Conservation (phyloP, 2,888 invertebrate species). For the Megastigmus dorsalis region DNA sequence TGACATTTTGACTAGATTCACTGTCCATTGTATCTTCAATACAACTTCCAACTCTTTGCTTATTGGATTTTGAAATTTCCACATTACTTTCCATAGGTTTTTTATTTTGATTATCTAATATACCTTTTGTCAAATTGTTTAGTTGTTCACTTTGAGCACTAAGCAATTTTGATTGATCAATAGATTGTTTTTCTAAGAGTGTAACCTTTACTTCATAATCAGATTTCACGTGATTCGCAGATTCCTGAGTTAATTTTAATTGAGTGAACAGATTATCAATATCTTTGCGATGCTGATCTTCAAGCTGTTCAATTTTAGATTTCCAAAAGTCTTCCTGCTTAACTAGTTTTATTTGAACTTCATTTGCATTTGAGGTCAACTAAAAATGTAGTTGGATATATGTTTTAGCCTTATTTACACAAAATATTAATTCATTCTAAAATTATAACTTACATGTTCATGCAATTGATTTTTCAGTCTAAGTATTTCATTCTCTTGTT, state of each 20-base stretch:
- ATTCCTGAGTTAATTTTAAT: conserved; percentile 65
- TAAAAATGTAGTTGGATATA: conserved; percentile 51
- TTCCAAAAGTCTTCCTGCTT: conserved; percentile 70
- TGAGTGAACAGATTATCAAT: conserved; percentile 67
- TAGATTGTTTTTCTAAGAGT: conserved; percentile 64
- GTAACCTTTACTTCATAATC: conserved; percentile 68
- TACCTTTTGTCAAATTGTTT: conserved; percentile 46
- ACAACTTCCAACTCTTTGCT: conserved; percentile 5
- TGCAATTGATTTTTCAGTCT: conserved; percentile 75
- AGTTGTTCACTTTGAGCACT: conserved; percentile 64
- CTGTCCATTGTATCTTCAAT: conserved; percentile 36
- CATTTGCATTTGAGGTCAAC: conserved; percentile 66
- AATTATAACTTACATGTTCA: conserved; percentile 61
- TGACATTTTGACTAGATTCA: conserved; percentile 51
- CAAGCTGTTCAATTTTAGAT: conserved; percentile 67
- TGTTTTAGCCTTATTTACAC: no score
- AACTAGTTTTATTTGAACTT: conserved; percentile 62
- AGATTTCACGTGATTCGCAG: conserved; percentile 61
- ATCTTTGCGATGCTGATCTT: conserved; percentile 66
- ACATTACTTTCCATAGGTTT: background rate
- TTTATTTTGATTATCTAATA: conserved; percentile 28
- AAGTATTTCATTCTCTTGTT: conserved; percentile 77
- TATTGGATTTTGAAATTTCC: background rate
- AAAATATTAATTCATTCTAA: conserved; percentile 60
- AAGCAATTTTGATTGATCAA: conserved; percentile 63